phyloP scores from a whole-genome alignment of 2,888 invertebrate genomes.

The Sminthurides aquaticus region DNA sequence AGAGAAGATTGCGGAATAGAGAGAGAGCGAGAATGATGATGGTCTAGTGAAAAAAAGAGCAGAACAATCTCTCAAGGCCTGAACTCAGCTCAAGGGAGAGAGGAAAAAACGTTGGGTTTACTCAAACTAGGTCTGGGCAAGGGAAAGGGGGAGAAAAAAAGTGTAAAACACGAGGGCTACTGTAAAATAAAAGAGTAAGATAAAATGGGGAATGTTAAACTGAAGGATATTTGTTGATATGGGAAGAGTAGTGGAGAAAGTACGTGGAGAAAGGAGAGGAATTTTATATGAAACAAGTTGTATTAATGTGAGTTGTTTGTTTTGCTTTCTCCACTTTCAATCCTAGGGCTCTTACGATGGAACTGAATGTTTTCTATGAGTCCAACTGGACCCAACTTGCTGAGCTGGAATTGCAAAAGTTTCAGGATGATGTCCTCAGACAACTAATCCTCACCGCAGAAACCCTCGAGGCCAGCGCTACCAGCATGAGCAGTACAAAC shows the following conservation, averaged over 20 bases:
- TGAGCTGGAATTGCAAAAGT: slow-evolving; percentile 76
- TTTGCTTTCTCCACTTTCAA: slow-evolving; percentile 19
- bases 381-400: slow-evolving; percentile 86
- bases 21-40: not conserved
- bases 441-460: slow-evolving; percentile 45
- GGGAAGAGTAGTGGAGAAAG: no score
- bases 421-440: slow-evolving; percentile 56
- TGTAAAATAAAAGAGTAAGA: no score
- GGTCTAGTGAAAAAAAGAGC: not conserved
- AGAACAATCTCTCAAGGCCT: no score
- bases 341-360: slow-evolving; percentile 46
- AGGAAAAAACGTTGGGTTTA: no score
- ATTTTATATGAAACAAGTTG: no score
- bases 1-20: not conserved
- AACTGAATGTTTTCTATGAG: slow-evolving; percentile 78
- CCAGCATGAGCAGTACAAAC: slow-evolving; percentile 23
- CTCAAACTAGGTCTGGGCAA: no score
- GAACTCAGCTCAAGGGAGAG: no score
- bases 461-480: slow-evolving; percentile 49
- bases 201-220: no score
- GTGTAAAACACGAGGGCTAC: no score
- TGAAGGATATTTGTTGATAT: no score
- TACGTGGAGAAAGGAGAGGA: no score
- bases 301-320: not conserved
- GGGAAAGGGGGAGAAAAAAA: no score